Base-by-base conservation (phyloP, 2,888 invertebrate genomes). In the Caenorhabditis macrosperma region DNA sequence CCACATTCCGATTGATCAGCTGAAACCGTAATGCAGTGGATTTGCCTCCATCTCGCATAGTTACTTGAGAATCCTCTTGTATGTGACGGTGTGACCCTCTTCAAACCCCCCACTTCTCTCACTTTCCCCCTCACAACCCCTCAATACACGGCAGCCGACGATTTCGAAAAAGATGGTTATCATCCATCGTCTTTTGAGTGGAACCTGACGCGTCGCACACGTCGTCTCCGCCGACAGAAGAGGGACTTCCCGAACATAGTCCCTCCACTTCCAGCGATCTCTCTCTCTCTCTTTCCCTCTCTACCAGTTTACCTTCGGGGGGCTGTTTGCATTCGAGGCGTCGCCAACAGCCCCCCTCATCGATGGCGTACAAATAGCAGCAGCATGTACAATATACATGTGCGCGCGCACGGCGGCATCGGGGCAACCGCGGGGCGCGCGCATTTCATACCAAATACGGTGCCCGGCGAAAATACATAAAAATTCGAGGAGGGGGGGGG, bases 401-500 rank as follows among this genome's bases (percentile, higher is more conserved):
- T 12, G 50, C 26, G 44, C 38, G 59, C 50, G 59, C 38, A 20
- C 52, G 41, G 54, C 54, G 41, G 52, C 41, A 26, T 26, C 22
- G 46, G 35, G 20, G 17, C 55, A n/a, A n/a, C n/a, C n/a, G n/a
- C 1, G 30, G 17, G 22, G 30, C 28, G 38, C 38, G 20, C 22
- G 48, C 64, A 64, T 74, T 74, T 64, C 61, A 71, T 71, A 61
- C 64, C 74, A 74, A 74, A 74, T 74, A 74, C 74, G 50, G 71
- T 17, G 71, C 30, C n/a, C n/a, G n/a, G n/a, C 59, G 54, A 61
- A 50, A 61, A 63, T 61, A 63, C 63, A 72, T 72, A 72, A 63
- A 72, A 72, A 71, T 71, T 71, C 55, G 57, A 48, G 54, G 50
- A 33, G 9, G 22, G 28, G 28, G 26, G 50, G 50, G 7, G 26